Conservation (phyloP, 2,888 invertebrate species). For the Hypsopygia costalis region DNA sequence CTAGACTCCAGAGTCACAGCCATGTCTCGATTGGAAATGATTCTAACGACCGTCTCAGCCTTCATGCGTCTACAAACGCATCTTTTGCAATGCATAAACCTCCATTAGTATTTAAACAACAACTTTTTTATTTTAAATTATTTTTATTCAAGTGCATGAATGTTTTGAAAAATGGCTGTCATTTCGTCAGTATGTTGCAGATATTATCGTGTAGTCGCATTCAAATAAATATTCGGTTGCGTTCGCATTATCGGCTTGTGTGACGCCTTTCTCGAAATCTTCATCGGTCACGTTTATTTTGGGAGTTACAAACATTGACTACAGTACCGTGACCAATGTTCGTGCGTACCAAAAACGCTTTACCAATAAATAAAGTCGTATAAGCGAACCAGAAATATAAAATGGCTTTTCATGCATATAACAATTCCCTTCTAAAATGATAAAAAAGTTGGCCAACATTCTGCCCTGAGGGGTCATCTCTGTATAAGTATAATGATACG, state of each 20-base stretch:
- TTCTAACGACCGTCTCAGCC: conserved; percentile 12
- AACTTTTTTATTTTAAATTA: not conserved
- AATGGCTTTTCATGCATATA: not conserved
- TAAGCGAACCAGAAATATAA: not conserved
- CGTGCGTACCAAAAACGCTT: conserved; percentile 17
- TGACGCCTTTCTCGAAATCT: conserved; percentile 61
- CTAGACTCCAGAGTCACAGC: conserved; percentile 17
- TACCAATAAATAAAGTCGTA: conserved; percentile 6
- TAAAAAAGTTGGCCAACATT: conserved; percentile 1
- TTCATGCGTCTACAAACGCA: conserved; percentile 2
- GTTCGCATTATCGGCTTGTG: conserved; percentile 44
- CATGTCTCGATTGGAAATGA: conserved; percentile 11
- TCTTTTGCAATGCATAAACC: not conserved
- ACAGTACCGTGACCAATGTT: conserved; percentile 25
- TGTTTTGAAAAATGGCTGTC: conserved; percentile 34
- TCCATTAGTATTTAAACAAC: not conserved
- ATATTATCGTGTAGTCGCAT: not conserved
- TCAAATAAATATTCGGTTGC: conserved; percentile 30
- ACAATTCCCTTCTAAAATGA: not conserved
- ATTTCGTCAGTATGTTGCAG: too few species aligned
- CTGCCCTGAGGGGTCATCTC: not conserved
- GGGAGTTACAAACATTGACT: conserved; percentile 42
- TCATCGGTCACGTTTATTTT: conserved; percentile 65
- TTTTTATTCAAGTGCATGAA: too few species aligned
- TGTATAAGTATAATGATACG: conserved; percentile 3